phyloP scores from a whole-genome alignment of 2,113 vertebrate genomes.

The Pachycephala philippinensis region DNA sequence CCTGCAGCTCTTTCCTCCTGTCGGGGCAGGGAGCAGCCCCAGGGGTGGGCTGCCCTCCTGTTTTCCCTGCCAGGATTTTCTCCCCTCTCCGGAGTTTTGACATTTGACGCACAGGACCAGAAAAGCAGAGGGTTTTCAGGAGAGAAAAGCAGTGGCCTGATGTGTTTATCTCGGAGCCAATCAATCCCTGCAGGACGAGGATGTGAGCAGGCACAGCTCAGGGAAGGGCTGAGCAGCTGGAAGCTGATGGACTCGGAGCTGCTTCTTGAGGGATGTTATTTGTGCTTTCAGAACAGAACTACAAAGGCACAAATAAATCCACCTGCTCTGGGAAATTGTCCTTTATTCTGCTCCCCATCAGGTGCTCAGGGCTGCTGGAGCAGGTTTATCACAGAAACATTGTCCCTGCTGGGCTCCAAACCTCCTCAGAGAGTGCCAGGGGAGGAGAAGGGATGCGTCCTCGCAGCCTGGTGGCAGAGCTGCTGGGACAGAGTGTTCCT shows the following conservation, averaged over 20 bases:
- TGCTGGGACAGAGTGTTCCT: neutral
- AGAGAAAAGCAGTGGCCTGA: neutral
- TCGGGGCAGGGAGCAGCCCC: neutral
- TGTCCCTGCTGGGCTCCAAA: neutral
- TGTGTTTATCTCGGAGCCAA: neutral
- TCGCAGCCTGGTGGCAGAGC: neutral
- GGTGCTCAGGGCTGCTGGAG: neutral
- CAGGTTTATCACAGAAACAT: neutral
- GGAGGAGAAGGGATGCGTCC: neutral
- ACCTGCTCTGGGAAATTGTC: neutral
- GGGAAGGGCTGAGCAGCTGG: neutral
- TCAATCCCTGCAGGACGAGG: neutral
- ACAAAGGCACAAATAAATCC: neutral
- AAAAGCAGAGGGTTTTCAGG: neutral
- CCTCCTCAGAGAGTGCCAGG: neutral
- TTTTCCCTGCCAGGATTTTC: neutral
- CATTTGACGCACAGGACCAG: neutral
- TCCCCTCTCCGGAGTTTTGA: neutral
- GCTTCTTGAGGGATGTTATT: neutral
- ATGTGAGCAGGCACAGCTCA: neutral
- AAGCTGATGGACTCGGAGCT: neutral
- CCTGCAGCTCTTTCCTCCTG: no score
- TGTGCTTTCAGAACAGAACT: neutral
- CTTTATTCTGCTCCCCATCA: neutral
- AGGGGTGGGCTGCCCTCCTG: neutral